phyloP scores from a whole-genome alignment of 2,888 invertebrate genomes.

The Synergus umbraculus region DNA sequence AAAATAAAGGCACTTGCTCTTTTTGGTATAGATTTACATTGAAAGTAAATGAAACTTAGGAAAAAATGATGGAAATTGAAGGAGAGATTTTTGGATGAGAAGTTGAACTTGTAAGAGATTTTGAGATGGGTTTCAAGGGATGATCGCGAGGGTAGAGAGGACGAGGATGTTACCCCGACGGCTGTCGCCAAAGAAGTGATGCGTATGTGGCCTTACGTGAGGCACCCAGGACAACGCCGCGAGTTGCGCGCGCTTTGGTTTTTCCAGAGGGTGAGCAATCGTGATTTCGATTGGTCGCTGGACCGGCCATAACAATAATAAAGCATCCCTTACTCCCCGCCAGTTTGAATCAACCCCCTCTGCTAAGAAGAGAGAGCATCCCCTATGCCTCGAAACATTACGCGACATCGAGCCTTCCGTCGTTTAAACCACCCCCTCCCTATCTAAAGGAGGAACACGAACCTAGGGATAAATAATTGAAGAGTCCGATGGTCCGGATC shows the following conservation, averaged over 20 bases:
- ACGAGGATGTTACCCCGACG: conserved; percentile 74
- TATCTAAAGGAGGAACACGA: conserved; percentile 12
- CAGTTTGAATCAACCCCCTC: conserved; percentile 28
- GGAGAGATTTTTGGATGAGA: conserved; percentile 43
- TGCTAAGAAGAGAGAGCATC: conserved; percentile 18
- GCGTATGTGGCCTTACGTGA: conserved; percentile 71
- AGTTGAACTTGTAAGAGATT: conserved; percentile 50
- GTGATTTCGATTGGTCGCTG: conserved; percentile 58
- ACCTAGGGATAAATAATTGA: conserved; percentile 31
- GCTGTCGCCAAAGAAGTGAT: conserved; percentile 76
- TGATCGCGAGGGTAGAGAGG: conserved; percentile 60
- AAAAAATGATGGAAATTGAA: conserved; percentile 15
- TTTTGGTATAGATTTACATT: not conserved
- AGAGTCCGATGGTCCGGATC: conserved; percentile 22
- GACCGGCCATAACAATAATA: conserved; percentile 58
- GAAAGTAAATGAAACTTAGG: not conserved
- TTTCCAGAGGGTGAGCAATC: conserved; percentile 56
- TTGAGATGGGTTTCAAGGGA: conserved; percentile 52
- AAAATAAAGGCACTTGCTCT: not conserved
- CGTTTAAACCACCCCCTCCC: conserved; percentile 27
- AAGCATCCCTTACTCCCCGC: conserved; percentile 47
- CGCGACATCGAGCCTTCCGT: conserved; percentile 38
- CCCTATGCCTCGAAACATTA: conserved; percentile 28
- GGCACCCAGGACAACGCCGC: conserved; percentile 65
- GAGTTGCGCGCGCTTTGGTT: conserved; percentile 53